Base-by-base conservation (phyloP, 2,797 vertebrate species). In the Acrocephalus scirpaceus region DNA sequence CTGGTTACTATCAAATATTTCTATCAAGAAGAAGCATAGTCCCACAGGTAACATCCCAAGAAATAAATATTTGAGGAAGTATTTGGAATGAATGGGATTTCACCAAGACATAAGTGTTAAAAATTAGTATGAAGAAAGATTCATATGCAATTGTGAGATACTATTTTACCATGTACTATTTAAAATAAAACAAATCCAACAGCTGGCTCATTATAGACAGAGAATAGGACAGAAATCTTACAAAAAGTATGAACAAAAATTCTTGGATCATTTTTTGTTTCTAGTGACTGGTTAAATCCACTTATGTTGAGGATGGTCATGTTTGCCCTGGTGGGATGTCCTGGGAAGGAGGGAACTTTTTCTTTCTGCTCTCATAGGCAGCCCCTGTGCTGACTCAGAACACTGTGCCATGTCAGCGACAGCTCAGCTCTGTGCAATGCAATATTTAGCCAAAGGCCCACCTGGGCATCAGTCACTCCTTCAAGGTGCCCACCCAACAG, bases 361-460 rank as follows among this genome's bases (percentile, higher is more conserved):
- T 57, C 16, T 13, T 74, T 74, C 21, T 78, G n/a, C 48, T 93
- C 1, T 23, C 0, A 0, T 40, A 29, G 48, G 54, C 10, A 7
- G 15, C 22, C 21, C 10, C 29, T 51, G 44, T 51, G 53, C 48
- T 83, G 69, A 50, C 56, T 86, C 15, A 75, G 56, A 29, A 34
- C 48, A 16, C 40, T 16, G 50, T 64, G 71, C 30, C 44, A 15
- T 10, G 8, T 23, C 38, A 62, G 44, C 25, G 30, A 9, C 77
- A 57, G 21, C n/a, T 85, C 54, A 70, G 36, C 44, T 78, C 62
- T 70, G 27, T 72, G 62, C 12, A 58, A 5, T 1, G 6, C 13
- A 50, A 1, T 40, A 51, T 65, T 75, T 66, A 85, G 75, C 44
- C 44, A 62, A 79, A 80, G 34, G 47, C 10, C 7, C 17, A 61